These are phyloP conservation scores for Hirtodrosophila trivittata DNA, from an alignment of 2,888 invertebrate species.

Conservation along the genomic window DNA sequence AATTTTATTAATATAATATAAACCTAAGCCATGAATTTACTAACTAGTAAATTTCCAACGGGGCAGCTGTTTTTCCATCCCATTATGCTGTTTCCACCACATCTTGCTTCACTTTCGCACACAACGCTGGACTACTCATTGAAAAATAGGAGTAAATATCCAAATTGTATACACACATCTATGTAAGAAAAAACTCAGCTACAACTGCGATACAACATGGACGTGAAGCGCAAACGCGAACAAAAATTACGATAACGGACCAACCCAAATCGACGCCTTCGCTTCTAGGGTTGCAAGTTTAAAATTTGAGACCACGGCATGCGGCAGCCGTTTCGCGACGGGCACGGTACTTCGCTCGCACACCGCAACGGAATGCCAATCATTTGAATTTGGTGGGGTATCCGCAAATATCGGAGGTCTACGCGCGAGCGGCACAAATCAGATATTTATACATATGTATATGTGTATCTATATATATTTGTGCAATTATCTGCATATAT, in stretches of 20 bases:
- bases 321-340: too few species aligned
- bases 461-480: too few species aligned
- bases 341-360: too few species aligned
- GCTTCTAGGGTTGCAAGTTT: neutral
- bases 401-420: too few species aligned
- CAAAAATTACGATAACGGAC: conserved; percentile 1
- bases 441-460: too few species aligned
- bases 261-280: conserved; percentile 8
- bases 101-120: conserved; percentile 9
- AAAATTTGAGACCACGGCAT: too few species aligned
- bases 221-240: conserved; percentile 32
- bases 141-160: too few species aligned
- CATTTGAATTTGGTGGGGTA: too few species aligned
- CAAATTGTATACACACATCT: neutral
- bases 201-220: conserved; percentile 7
- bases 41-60: conserved; percentile 17
- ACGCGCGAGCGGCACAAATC: too few species aligned
- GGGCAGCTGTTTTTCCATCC: neutral
- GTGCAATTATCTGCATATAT: too few species aligned
- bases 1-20: neutral
- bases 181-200: neutral
- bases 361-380: too few species aligned
- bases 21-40: neutral
- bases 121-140: neutral
- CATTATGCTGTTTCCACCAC: neutral